Evolutionary conservation across 2,888 invertebrate species (phyloP).

Genomic region (Nymphalis c-album): DNA sequence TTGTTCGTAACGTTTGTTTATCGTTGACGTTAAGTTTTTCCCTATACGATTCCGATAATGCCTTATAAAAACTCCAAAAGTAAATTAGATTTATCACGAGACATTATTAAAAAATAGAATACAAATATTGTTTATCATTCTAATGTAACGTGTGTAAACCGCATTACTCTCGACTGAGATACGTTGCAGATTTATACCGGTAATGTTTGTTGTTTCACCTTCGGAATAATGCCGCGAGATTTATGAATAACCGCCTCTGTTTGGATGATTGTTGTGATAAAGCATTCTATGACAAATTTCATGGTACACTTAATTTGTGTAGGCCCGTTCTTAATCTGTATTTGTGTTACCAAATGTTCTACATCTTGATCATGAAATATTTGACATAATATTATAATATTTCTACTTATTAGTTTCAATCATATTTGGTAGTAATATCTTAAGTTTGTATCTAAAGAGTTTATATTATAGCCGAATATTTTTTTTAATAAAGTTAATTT

Average conservation of each 20-base stretch:
- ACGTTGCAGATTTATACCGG: constrained; percentile 80
- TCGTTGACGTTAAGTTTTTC: too few species aligned
- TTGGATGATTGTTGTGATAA: constrained; percentile 73
- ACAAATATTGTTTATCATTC: constrained; percentile 22
- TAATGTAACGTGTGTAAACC: constrained; percentile 44
- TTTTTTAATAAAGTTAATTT: too few species aligned
- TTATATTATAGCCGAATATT: too few species aligned
- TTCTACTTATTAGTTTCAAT: not conserved
- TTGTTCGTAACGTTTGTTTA: too few species aligned
- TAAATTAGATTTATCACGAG: too few species aligned
- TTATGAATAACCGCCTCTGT: constrained; percentile 75
- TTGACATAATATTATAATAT: not conserved
- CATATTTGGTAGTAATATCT: not conserved
- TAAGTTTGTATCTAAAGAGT: too few species aligned
- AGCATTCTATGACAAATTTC: constrained; percentile 49
- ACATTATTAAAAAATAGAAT: not conserved
- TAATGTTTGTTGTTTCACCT: constrained; percentile 81
- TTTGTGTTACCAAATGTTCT: not conserved
- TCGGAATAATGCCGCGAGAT: constrained; percentile 76
- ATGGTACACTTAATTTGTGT: constrained; percentile 33
- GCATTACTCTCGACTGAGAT: constrained; percentile 71
- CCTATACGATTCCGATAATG: too few species aligned
- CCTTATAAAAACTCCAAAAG: too few species aligned
- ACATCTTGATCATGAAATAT: not conserved
- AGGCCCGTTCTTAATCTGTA: constrained; percentile 23